Evolutionary conservation across 2,888 invertebrate species (phyloP), one percentile per base, ranked within the genome.

Genomic region (Leptura quadrifasciata): DNA sequence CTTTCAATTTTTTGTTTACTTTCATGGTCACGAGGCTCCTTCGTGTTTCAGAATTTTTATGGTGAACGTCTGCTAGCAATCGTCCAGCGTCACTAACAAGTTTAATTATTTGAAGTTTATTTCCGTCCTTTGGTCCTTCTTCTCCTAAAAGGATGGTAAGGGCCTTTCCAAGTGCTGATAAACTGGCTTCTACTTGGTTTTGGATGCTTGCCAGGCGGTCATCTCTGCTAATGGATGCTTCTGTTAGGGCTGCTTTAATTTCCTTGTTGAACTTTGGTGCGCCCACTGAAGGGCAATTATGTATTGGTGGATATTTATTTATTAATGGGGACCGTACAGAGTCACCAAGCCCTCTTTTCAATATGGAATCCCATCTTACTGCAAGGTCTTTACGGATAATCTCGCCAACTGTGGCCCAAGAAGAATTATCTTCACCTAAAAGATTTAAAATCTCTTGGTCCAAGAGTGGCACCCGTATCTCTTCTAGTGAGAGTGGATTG

Each of bases 101-200:
- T 27, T 54, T 17, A 35, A 63, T 55, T 10, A 52, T 20, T 67
- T 65, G 24, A 6, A 31, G 9, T 5, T 63, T 67, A 2, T 1
- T 18, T 39, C 31, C 39, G 15, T 68, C 68, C 35, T 17, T 60
- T 27, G 24, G 20, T 31, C 35, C 63, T 21, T 61, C 17, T 70
- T 31, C 47, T 24, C 47, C 63, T 12, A 74, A 52, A 12, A 74
- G 52, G 9, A 31, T 24, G n/a, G 39, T 61, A 4, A 74, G n/a
- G 6, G 35, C 60, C 21, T 24, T 52, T 0, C 70, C 74, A 10
- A 74, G 21, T 20, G 69, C 60, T 21, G 69, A 61, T 4, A 74
- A 17, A 24, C 74, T 74, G 18, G 74, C 74, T 15, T 61, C 74
- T 27, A 74, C n/a, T 31, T 64, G 68, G 10, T 58, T 39, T 20